phyloP scores from a whole-genome alignment of 2,797 vertebrate genomes.

The Fistularia tabacaria region DNA sequence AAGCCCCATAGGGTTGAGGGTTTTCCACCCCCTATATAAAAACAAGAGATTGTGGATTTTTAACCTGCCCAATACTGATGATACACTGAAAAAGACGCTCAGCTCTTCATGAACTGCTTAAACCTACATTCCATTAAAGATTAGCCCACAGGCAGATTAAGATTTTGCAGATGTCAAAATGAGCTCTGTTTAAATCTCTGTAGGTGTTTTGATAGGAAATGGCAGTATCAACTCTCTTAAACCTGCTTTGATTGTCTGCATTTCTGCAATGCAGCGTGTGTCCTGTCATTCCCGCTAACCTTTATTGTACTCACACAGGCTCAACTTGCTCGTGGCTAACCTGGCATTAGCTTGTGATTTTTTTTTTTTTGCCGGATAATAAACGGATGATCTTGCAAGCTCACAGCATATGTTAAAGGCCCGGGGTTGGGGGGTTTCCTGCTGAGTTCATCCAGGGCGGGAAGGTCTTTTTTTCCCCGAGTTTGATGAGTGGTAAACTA shows the following conservation, averaged over 20 bases:
- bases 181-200: not conserved
- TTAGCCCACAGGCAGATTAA: conserved; percentile 18
- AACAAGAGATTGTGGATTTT: not conserved
- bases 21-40: conserved; percentile 14
- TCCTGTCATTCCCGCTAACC: conserved; percentile 45
- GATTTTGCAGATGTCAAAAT: conserved; percentile 18
- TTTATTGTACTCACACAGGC: conserved; percentile 52
- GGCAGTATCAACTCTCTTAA: conserved; percentile 6
- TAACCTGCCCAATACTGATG: too few relatives aligned
- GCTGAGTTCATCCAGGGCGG: conserved; percentile 15
- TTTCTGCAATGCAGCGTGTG: conserved; percentile 36
- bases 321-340: conserved; percentile 53
- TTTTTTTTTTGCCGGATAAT: conserved; percentile 26
- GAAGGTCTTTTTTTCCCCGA: conserved; percentile 7
- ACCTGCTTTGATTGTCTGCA: conserved; percentile 25
- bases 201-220: conserved; percentile 18
- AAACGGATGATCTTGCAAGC: conserved; percentile 13
- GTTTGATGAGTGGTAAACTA: conserved; percentile 18
- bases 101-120: conserved; percentile 12
- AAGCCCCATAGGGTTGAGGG: conserved; percentile 28
- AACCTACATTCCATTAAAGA: conserved; percentile 25
- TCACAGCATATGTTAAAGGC: not conserved
- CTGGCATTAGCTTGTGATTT: conserved; percentile 52
- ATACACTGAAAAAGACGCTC: not conserved
- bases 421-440: conserved; percentile 1